Evolutionary conservation across 1,140 invertebrate genomes (phyloP).

Genomic region (Bradynema listronoti): DNA sequence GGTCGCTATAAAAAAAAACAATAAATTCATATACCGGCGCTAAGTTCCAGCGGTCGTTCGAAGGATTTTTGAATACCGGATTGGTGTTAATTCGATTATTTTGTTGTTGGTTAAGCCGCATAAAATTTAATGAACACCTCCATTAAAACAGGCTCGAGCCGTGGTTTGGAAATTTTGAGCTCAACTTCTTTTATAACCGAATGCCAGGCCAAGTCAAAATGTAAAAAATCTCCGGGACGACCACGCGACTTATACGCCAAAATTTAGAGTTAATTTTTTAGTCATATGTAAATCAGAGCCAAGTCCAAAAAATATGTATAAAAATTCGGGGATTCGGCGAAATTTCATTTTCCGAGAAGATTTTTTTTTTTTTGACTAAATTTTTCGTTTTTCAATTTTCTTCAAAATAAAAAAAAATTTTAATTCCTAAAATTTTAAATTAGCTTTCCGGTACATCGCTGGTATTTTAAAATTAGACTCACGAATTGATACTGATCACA

Average conservation of each 20-base stretch:
- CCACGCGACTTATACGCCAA: no score
- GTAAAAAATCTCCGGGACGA: no score
- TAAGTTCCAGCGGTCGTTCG: no score
- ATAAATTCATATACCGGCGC: neutral
- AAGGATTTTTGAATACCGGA: no score
- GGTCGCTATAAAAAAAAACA: constrained; percentile 11
- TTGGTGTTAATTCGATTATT: neutral
- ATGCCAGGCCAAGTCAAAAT: no score
- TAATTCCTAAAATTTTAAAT: neutral
- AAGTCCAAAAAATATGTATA: neutral
- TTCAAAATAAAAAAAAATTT: neutral
- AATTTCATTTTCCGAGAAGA: neutral
- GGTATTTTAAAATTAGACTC: neutral
- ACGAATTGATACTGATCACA: constrained; percentile 10
- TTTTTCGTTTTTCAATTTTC: neutral
- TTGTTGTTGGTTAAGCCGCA: neutral
- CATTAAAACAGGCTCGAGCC: neutral
- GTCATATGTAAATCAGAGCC: neutral
- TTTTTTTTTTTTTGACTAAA: neutral
- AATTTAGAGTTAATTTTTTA: no score
- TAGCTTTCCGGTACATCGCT: neutral
- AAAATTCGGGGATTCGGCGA: neutral
- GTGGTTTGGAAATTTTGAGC: neutral
- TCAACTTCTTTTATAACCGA: no score
- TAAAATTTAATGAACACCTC: neutral